Evolutionary conservation across 1,140 invertebrate species (phyloP).

Genomic region (Aphelenchoides besseyi): DNA sequence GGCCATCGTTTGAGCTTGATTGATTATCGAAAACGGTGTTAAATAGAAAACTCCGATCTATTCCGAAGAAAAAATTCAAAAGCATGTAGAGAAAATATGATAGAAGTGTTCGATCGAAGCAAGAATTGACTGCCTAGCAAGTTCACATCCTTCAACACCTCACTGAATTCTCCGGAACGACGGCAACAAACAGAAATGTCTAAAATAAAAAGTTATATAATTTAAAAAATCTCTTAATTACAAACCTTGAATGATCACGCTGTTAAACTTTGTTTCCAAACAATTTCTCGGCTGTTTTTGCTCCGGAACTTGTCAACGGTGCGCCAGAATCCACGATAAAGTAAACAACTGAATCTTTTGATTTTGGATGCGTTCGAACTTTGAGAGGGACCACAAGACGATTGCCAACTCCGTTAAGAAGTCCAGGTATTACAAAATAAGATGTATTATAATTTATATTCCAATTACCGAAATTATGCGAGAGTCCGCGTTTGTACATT

Average conservation of each 20-base stretch:
- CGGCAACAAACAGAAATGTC: neutral
- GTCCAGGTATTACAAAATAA: neutral
- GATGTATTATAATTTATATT: neutral
- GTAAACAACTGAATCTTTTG: neutral
- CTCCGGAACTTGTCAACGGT: constrained; percentile 1
- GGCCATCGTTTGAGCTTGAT: neutral
- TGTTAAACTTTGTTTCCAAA: constrained; percentile 1
- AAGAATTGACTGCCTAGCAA: constrained; percentile 1
- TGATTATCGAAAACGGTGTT: neutral
- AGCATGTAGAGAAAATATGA: neutral
- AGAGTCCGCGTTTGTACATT: neutral
- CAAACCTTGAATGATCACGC: neutral
- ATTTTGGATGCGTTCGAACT: neutral
- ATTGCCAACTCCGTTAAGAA: neutral
- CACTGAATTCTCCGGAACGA: neutral
- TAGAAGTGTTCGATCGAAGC: neutral
- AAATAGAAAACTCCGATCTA: neutral
- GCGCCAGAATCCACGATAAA: neutral
- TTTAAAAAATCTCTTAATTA: neutral
- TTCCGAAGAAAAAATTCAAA: neutral
- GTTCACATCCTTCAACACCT: constrained; percentile 1
- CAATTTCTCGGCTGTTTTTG: neutral
- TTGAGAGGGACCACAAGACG: neutral
- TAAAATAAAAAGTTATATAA: neutral
- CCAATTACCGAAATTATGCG: neutral